A percentile compares a stretch with the other conserved stretches of the same genome.
These are phyloP conservation scores for Mustela lutreola DNA, from an alignment of 2,113 vertebrate species.

Conservation along the genomic window DNA sequence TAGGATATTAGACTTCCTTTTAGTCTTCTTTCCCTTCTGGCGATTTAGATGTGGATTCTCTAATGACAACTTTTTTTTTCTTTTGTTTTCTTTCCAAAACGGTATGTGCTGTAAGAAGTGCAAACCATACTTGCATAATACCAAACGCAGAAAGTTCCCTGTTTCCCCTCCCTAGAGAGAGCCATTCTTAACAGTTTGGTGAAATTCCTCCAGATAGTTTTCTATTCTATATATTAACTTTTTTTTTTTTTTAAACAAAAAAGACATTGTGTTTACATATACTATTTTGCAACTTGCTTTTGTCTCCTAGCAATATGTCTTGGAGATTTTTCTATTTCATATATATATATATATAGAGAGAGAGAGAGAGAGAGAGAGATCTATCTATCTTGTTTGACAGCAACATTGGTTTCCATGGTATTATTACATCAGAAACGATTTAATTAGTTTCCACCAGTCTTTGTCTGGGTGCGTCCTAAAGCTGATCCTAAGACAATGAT, in stretches of 20 bases:
- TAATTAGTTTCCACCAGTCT: background rate
- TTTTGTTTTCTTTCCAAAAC: slow-evolving; percentile 55
- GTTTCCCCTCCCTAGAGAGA: background rate
- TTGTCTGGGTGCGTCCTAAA: background rate
- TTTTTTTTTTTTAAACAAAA: background rate
- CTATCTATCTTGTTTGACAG: slow-evolving; percentile 20
- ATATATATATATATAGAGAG: background rate
- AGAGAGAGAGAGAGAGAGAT: too few species aligned
- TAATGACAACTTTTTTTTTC: slow-evolving; percentile 14
- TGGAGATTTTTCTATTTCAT: background rate
- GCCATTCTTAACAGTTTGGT: background rate
- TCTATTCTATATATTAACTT: background rate
- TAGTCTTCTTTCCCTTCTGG: slow-evolving; percentile 48
- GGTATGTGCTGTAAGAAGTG: slow-evolving; percentile 37
- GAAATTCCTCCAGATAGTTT: slow-evolving; percentile 6
- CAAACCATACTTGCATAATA: background rate
- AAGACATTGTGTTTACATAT: background rate
- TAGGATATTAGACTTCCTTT: slow-evolving; percentile 57
- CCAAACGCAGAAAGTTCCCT: background rate
- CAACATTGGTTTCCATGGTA: background rate
- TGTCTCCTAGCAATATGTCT: slow-evolving; percentile 56
- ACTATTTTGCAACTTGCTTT: background rate
- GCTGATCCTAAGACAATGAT: background rate
- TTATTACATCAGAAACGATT: background rate
- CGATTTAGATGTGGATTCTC: slow-evolving; percentile 19